Evolutionary conservation across 2,797 vertebrate genomes (phyloP).

Genomic region (Muraenolepis orangiensis): DNA sequence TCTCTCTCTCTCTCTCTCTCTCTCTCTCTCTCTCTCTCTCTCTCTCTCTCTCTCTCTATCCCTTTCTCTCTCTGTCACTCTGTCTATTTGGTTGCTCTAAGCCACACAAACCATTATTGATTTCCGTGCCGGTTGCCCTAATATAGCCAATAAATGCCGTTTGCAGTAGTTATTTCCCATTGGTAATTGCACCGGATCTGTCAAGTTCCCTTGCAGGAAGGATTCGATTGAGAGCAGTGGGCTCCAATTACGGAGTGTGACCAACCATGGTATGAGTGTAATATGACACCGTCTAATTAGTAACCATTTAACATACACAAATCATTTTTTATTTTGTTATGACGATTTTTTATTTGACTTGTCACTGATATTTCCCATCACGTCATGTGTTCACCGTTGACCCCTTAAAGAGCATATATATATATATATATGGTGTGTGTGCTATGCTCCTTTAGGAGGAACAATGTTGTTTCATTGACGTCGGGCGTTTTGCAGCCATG

Average conservation of each 20-base stretch:
- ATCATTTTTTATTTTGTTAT: background rate
- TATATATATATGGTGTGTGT: too few species aligned
- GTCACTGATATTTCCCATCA: background rate
- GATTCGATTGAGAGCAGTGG: slow-evolving; percentile 19
- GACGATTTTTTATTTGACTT: background rate
- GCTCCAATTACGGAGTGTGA: slow-evolving; percentile 16
- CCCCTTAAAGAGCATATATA: too few species aligned
- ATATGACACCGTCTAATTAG: background rate
- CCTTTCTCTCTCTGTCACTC: slow-evolving; percentile 44
- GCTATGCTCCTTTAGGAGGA: too few species aligned
- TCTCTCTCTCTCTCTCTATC: background rate
- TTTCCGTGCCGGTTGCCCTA: slow-evolving; percentile 53
- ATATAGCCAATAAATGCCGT: slow-evolving; percentile 51
- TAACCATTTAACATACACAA: background rate
- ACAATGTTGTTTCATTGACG: too few species aligned
- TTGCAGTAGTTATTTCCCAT: slow-evolving; percentile 47
- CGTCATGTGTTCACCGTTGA: background rate
- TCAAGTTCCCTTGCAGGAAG: slow-evolving; percentile 14
- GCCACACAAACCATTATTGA: slow-evolving; percentile 64
- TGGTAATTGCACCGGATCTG: slow-evolving; percentile 30
- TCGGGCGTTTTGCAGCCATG: background rate
- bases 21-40: background rate
- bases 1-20: background rate
- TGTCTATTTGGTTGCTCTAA: slow-evolving; percentile 58
- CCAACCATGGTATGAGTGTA: background rate